phyloP scores from a whole-genome alignment of 2,888 invertebrate genomes.

The Amiota mariae region DNA sequence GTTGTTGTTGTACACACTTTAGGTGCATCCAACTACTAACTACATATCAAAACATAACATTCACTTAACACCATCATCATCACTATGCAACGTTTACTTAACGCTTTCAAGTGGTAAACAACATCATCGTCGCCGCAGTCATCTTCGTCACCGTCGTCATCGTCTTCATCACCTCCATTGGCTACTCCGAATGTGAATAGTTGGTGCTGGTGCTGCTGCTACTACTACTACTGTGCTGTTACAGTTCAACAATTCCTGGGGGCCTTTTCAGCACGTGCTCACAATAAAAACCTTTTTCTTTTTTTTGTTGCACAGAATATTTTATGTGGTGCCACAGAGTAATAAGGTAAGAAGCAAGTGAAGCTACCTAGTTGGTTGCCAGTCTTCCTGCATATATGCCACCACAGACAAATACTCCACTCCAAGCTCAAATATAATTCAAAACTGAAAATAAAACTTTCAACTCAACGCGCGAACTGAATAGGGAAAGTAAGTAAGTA shows the following conservation, averaged over 20 bases:
- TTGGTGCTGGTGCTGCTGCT: background rate
- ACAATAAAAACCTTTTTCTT: constrained; percentile 7
- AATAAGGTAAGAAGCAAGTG: background rate
- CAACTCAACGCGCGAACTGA: too few species aligned
- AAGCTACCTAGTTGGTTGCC: too few species aligned
- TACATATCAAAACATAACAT: constrained; percentile 21
- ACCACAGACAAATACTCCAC: background rate
- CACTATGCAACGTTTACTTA: constrained; percentile 5
- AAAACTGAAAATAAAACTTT: too few species aligned
- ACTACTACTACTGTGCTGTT: background rate
- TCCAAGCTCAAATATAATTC: background rate
- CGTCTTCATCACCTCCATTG: background rate
- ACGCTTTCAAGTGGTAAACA: constrained; percentile 19
- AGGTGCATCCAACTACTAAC: background rate
- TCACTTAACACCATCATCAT: background rate
- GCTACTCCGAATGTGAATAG: background rate
- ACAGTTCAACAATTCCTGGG: background rate
- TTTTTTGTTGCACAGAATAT: constrained; percentile 1
- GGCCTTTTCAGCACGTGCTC: constrained; percentile 16
- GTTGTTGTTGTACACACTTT: too few species aligned
- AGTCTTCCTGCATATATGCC: background rate
- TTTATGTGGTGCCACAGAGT: constrained; percentile 1
- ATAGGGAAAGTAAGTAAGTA: background rate
- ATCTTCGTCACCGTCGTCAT: background rate
- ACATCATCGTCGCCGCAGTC: background rate